Percentiles rank a stretch among this genome's conserved stretches.
phyloP scores from a whole-genome alignment of 2,888 invertebrate species.

The Ethmia dodecea region DNA sequence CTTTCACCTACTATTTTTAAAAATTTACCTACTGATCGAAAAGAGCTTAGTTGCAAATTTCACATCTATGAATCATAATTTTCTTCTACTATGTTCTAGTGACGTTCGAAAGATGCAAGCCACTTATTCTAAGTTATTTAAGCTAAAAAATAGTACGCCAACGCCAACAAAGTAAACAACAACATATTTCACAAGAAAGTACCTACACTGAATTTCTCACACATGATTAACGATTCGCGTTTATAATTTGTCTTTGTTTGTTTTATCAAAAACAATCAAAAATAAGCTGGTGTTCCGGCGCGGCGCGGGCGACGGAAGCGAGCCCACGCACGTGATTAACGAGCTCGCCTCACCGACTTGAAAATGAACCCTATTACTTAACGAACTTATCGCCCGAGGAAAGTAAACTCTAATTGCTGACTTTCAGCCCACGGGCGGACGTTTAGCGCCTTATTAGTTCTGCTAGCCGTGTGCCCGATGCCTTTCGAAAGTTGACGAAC shows the following conservation, averaged over 20 bases:
- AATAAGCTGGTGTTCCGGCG: constrained; percentile 64
- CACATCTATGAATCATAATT: too few species aligned
- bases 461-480: too few species aligned
- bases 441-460: constrained; percentile 17
- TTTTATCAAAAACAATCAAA: constrained; percentile 74
- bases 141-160: too few species aligned
- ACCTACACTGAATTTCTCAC: constrained; percentile 44
- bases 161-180: constrained; percentile 9
- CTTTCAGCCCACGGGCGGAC: constrained; percentile 31
- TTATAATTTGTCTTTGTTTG: constrained; percentile 65
- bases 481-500: too few species aligned
- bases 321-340: constrained; percentile 58
- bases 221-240: constrained; percentile 58
- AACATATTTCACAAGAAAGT: constrained; percentile 34
- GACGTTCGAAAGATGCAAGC: too few species aligned
- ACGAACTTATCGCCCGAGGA: constrained; percentile 50
- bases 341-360: constrained; percentile 53
- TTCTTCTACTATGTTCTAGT: too few species aligned
- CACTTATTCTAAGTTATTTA: too few species aligned
- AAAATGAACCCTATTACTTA: constrained; percentile 69
- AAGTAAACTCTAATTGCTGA: constrained; percentile 55
- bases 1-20: too few species aligned
- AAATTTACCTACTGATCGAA: too few species aligned
- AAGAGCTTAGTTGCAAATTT: too few species aligned
- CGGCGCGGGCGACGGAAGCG: constrained; percentile 51